phyloP scores from a whole-genome alignment of 2,888 invertebrate species.

The Philaethria dido region DNA sequence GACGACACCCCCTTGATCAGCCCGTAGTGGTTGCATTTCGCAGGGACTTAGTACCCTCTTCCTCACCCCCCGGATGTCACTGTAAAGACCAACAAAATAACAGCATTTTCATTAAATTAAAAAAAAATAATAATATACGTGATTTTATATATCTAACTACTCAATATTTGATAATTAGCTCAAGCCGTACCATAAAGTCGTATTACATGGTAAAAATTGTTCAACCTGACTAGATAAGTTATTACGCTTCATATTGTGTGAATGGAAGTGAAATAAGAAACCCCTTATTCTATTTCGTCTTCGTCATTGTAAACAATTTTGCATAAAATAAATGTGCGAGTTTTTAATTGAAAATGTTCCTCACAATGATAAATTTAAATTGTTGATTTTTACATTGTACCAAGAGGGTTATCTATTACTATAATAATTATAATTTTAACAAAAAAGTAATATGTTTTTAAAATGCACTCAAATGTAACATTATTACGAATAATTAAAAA shows the following conservation, averaged over 20 bases:
- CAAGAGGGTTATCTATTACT: too few species aligned
- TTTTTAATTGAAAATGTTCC: not conserved
- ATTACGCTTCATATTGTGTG: constrained; percentile 16
- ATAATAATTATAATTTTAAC: too few species aligned
- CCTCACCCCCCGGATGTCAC: too few species aligned
- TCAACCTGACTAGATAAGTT: not conserved
- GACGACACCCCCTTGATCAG: too few species aligned
- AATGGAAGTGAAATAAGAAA: constrained; percentile 22
- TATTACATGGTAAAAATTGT: not conserved
- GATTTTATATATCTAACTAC: not conserved
- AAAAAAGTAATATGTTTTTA: too few species aligned
- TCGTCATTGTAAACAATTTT: constrained; percentile 16
- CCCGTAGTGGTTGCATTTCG: too few species aligned
- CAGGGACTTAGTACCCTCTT: too few species aligned
- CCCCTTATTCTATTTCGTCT: constrained; percentile 18
- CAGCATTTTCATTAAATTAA: too few species aligned
- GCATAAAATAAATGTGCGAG: constrained; percentile 2
- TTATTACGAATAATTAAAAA: too few species aligned
- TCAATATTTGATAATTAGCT: not conserved
- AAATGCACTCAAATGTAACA: too few species aligned
- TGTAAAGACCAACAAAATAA: too few species aligned
- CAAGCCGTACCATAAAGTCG: not conserved
- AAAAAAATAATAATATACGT: too few species aligned
- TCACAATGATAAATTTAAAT: not conserved
- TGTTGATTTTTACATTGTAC: not conserved